phyloP scores from a whole-genome alignment of 2,888 invertebrate genomes.

The Eurois occulta region DNA sequence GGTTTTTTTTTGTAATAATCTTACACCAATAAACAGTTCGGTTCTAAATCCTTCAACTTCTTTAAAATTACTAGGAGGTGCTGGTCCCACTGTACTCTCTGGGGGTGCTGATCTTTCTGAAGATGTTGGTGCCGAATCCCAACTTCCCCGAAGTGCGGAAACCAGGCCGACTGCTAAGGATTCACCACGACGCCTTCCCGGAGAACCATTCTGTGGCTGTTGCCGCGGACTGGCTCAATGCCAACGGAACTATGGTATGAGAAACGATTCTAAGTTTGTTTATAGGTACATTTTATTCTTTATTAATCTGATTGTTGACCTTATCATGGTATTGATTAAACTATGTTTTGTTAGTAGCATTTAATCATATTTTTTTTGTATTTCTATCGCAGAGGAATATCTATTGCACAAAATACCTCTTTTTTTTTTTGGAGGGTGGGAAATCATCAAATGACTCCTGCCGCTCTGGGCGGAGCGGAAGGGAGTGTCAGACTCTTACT shows the following conservation, averaged over 20 bases:
- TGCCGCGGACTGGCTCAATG: constrained; percentile 91
- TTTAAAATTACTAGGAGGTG: constrained; percentile 91
- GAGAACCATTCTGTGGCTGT: constrained; percentile 92
- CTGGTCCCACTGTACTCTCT: constrained; percentile 94
- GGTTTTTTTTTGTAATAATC: neutral
- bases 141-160: constrained; percentile 93
- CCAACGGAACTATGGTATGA: constrained; percentile 86
- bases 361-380: neutral
- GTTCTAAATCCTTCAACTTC: neutral
- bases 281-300: neutral
- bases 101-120: constrained; percentile 93
- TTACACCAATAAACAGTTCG: neutral
- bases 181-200: constrained; percentile 88
- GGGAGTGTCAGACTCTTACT: no score
- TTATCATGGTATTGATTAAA: no score
- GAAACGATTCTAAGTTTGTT: neutral
- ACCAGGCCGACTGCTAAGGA: constrained; percentile 91
- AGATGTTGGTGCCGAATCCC: constrained; percentile 94
- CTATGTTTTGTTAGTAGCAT: neutral
- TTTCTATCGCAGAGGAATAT: neutral
- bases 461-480: no score
- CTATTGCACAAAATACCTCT: neutral
- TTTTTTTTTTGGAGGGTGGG: no score
- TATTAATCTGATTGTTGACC: neutral
- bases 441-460: no score